Base-by-base conservation (phyloP, 2,888 invertebrate species). In the Noctua fimbriata region DNA sequence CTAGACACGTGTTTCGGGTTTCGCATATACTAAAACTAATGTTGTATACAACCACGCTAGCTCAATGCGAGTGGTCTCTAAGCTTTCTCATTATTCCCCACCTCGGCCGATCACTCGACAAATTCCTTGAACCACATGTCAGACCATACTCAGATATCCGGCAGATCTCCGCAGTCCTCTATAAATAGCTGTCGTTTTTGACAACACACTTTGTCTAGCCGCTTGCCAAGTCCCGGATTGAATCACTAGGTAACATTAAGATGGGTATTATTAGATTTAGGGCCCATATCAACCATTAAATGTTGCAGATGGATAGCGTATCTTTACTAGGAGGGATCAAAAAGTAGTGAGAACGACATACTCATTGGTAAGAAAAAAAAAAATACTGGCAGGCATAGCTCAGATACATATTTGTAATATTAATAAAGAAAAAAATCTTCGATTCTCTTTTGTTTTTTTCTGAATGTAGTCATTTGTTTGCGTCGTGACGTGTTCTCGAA, bases 181-280 rank as follows among this genome's bases (percentile, higher is more conserved):
- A 88, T 81, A 89, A 86, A 88, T 89, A 89, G 73, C 41, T 14
- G 21, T 60, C 65, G 63, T 70, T 80, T 83, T 82, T 81, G 89
- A 88, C 89, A 81, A 73, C 36, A 81, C 78, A 78, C 77, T 67
- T 52, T 71, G 83, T 76, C 73, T 71, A 74, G 63, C 14, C 36
- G 32, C 32, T 76, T 89, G 88, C 88, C 88, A 89, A 89, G 82
- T 81, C 86, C 86, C 79, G 81, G 88, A 69, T 72, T 81, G 76
- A 82, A 60, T 79, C 79, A 76, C 75, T 78, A 71, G 76, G 76
- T 77, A 41, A 78, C 73, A 74, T 76, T 71, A 63, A 55, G 65
- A 63, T 60, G 32, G 70, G 24, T 87, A 87, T 84, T 81, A 65
- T 69, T 87, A 86, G 87, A 76, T 47, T 52, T 84, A 84, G 71